Evolutionary conservation across 2,113 vertebrate species (phyloP).

Genomic region (Hippoglossus stenolepis): DNA sequence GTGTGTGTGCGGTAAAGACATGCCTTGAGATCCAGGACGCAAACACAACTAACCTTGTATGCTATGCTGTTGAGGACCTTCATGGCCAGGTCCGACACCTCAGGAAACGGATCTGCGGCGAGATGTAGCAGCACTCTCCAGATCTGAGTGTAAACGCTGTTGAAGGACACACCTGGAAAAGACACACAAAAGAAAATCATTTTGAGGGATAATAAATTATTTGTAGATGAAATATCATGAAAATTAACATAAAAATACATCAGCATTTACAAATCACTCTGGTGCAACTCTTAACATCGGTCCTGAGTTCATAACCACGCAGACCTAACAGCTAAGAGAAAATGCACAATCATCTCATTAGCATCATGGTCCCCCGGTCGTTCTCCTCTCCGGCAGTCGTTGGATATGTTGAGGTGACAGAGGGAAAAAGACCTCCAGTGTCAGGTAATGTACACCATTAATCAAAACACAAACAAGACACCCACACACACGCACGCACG

Average conservation of each 20-base stretch:
- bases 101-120: slow-evolving; percentile 95
- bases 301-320: slow-evolving; percentile 21
- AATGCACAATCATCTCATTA: slow-evolving; percentile 43
- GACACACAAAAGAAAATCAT: background rate
- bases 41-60: slow-evolving; percentile 87
- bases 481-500: too few species aligned
- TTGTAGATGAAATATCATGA: background rate
- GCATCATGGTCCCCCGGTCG: slow-evolving; percentile 14
- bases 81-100: slow-evolving; percentile 97
- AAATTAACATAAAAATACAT: background rate
- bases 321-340: slow-evolving; percentile 2
- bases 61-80: slow-evolving; percentile 97
- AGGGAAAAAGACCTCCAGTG: slow-evolving; percentile 39
- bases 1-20: background rate
- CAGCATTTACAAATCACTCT: background rate
- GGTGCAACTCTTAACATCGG: background rate
- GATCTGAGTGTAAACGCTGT: slow-evolving; percentile 98
- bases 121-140: slow-evolving; percentile 97
- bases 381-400: slow-evolving; percentile 29
- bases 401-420: slow-evolving; percentile 17
- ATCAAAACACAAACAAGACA: background rate
- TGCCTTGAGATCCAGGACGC: background rate
- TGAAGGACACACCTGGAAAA: slow-evolving; percentile 93
- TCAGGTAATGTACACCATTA: slow-evolving; percentile 48
- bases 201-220: background rate